Base-by-base conservation (phyloP, 2,888 invertebrate genomes). In the Stomorhina lunata region DNA sequence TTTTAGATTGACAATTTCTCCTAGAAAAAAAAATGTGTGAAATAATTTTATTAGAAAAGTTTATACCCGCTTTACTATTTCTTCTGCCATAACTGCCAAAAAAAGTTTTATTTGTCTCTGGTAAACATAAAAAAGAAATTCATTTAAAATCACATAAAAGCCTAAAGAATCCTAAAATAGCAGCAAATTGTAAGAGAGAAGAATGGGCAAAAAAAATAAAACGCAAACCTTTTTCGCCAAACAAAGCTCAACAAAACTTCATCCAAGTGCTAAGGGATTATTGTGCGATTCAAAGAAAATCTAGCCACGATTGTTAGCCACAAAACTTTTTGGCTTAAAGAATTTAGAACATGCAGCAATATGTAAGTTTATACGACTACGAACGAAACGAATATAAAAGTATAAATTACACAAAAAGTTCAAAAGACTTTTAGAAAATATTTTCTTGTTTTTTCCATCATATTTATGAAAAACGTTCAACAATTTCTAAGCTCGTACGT, bases 311-410 rank as follows among this genome's bases (percentile, higher is more conserved):
- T 50, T 77, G 9, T n/a, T n/a, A 40, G 43, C 40, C 59, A 32
- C 29, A 69, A 77, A 77, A 77, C 40, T 77, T 77, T 68, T 32
- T 50, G 68, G 50, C 77, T 77, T 77, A 77, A 69, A 29, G 27
- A 43, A 61, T 68, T 68, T 22, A 15, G 25, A 43, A 25, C 45
- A 34, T 12, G 12, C n/a, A 48, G 15, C 48, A 32, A 50, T 37
- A 61, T 17, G 37, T n/a, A 40, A n/a, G 34, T 34, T 10, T 40
- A 15, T 12, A 43, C 6, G 17, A 0, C 1, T 2, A n/a, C n/a
- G 22, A 45, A 25, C 22, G 7, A 1, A 55, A 17, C 0, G 37
- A 37, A 15, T 6, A 20, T 22, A 1, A 34, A 45, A 10, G 4
- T 5, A 66, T 4, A 9, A 68, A 53, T n/a, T n/a, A n/a, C n/a